Conservation (phyloP, 2,888 invertebrate genomes). For the Nomada ferruginata region DNA sequence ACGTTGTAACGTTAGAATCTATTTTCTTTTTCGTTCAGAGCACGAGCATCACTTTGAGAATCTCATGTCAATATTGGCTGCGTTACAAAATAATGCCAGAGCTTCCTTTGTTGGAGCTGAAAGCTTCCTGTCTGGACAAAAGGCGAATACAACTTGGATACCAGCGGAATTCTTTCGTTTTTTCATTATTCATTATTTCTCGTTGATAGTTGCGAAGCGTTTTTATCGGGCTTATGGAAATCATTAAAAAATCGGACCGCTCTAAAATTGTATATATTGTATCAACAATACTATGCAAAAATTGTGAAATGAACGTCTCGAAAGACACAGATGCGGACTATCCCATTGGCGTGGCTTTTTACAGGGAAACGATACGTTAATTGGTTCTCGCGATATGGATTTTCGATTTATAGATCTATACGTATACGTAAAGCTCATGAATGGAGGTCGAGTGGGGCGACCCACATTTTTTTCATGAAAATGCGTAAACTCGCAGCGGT, state of each 20-base stretch:
- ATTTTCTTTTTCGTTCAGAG: constrained; percentile 9
- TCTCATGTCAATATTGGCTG: constrained; percentile 29
- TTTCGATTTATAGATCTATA: background rate
- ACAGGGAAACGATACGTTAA: background rate
- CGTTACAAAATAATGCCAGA: constrained; percentile 39
- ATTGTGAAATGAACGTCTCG: background rate
- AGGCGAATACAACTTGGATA: background rate
- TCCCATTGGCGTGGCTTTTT: background rate
- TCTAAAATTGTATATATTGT: too few species aligned
- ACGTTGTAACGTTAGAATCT: constrained; percentile 24
- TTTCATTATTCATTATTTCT: background rate
- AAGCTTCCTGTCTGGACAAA: constrained; percentile 24
- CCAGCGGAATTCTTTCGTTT: background rate
- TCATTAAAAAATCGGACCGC: too few species aligned
- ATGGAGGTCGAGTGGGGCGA: background rate
- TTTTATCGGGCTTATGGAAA: too few species aligned
- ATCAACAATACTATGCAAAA: background rate
- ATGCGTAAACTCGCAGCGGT: background rate
- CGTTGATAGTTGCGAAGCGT: too few species aligned
- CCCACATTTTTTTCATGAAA: background rate
- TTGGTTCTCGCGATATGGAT: background rate
- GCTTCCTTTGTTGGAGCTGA: constrained; percentile 21
- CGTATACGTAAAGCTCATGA: background rate
- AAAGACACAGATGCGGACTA: background rate
- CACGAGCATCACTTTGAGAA: background rate